Evolutionary conservation across 2,113 vertebrate genomes (phyloP).

Genomic region (Istiophorus platypterus): DNA sequence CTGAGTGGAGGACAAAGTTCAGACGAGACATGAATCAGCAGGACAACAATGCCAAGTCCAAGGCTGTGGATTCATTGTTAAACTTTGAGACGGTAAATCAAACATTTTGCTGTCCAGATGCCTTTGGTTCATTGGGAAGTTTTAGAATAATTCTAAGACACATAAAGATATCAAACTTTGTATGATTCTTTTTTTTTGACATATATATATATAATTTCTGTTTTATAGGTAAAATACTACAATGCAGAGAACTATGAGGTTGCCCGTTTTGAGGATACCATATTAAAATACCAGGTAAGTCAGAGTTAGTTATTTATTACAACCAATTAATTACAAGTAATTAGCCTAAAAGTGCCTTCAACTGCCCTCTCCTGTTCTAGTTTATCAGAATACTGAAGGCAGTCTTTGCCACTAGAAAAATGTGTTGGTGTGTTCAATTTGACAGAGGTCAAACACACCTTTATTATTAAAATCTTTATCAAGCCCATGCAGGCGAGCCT

Average conservation of each 20-base stretch:
- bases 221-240: slow-evolving; percentile 94
- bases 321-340: not conserved
- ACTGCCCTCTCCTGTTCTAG: too few species aligned
- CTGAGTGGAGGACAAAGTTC: slow-evolving; percentile 97
- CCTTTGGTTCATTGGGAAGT: not conserved
- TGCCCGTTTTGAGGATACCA: slow-evolving; percentile 89
- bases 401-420: too few species aligned
- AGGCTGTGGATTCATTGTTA: slow-evolving; percentile 94
- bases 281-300: slow-evolving; percentile 93
- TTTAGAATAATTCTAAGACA: not conserved
- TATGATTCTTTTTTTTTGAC: not conserved
- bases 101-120: not conserved
- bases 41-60: slow-evolving; percentile 92
- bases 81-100: slow-evolving; percentile 95
- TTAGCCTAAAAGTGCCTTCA: too few species aligned
- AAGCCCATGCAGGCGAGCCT: not conserved
- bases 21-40: slow-evolving; percentile 92
- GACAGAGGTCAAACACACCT: too few species aligned
- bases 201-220: too few species aligned
- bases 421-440: too few species aligned
- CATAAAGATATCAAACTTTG: not conserved
- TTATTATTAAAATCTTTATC: not conserved
- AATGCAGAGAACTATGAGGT: slow-evolving; percentile 94
- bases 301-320: not conserved
- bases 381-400: too few species aligned